phyloP scores from a whole-genome alignment of 1,140 invertebrate species.

The Drosophila quadrilineata region DNA sequence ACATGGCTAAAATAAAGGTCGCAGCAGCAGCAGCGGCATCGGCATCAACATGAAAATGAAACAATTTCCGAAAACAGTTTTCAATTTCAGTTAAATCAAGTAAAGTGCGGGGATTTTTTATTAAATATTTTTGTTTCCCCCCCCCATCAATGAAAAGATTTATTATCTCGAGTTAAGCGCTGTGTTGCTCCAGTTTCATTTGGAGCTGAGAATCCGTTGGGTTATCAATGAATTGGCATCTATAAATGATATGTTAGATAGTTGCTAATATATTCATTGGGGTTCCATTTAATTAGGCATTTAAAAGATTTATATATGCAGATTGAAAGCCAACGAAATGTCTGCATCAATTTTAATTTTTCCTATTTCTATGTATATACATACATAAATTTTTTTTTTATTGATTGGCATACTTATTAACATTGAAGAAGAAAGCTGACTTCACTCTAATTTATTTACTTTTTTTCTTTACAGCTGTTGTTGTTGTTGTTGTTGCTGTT shows the following conservation, averaged over 20 bases:
- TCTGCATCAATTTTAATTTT: conserved; percentile 1
- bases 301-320: conserved; percentile 35
- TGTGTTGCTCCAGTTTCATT: conserved; percentile 9
- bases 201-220: background rate
- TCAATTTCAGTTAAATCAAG: conserved; percentile 51
- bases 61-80: conserved; percentile 30
- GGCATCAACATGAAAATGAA: conserved; percentile 6
- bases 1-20: conserved; percentile 62
- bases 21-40: conserved; percentile 25
- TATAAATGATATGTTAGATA: conserved; percentile 8
- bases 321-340: conserved; percentile 14
- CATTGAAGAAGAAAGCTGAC: conserved; percentile 59
- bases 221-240: background rate
- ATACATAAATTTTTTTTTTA: conserved; percentile 15
- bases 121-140: conserved; percentile 16
- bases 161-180: conserved; percentile 38
- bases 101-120: no score
- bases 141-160: conserved; percentile 51
- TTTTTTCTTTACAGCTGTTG: no score
- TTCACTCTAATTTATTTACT: no score
- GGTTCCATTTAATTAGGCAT: conserved; percentile 15
- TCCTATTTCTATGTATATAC: background rate
- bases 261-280: background rate
- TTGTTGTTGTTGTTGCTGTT: no score
- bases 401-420: conserved; percentile 27